Evolutionary conservation across 1,140 invertebrate species (phyloP).

Genomic region (Caenorhabditis latens): DNA sequence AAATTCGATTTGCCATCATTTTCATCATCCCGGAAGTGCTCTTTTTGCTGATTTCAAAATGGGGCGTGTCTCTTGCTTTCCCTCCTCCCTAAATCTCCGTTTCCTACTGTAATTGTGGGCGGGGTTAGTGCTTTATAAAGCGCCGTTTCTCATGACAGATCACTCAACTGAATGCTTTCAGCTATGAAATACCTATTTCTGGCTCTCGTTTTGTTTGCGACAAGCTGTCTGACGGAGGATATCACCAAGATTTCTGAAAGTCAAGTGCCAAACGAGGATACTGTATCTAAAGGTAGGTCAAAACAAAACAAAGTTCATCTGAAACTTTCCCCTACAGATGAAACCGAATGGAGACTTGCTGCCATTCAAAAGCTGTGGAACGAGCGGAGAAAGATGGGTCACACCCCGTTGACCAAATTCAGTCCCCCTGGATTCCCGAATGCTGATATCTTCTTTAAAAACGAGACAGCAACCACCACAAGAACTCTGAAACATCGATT

Average conservation of each 20-base stretch:
- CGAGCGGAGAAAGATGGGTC: slow-evolving; percentile 65
- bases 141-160: background rate
- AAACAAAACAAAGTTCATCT: background rate
- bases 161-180: background rate
- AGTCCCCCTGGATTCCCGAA: slow-evolving; percentile 58
- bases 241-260: slow-evolving; percentile 7
- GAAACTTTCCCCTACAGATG: slow-evolving; percentile 3
- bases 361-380: slow-evolving; percentile 66
- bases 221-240: background rate
- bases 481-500: slow-evolving; percentile 71
- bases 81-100: background rate
- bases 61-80: background rate
- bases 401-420: slow-evolving; percentile 65
- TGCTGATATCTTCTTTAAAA: slow-evolving; percentile 70
- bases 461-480: slow-evolving; percentile 66
- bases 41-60: slow-evolving; percentile 19
- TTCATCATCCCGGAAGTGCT: slow-evolving; percentile 18
- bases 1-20: background rate
- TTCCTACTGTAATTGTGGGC: slow-evolving; percentile 27
- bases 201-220: background rate
- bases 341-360: slow-evolving; percentile 56
- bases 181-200: slow-evolving; percentile 12
- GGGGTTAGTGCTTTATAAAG: background rate
- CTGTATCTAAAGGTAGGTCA: background rate
- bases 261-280: slow-evolving; percentile 6